phyloP scores from a whole-genome alignment of 2,113 vertebrate species.

The Theropithecus gelada region DNA sequence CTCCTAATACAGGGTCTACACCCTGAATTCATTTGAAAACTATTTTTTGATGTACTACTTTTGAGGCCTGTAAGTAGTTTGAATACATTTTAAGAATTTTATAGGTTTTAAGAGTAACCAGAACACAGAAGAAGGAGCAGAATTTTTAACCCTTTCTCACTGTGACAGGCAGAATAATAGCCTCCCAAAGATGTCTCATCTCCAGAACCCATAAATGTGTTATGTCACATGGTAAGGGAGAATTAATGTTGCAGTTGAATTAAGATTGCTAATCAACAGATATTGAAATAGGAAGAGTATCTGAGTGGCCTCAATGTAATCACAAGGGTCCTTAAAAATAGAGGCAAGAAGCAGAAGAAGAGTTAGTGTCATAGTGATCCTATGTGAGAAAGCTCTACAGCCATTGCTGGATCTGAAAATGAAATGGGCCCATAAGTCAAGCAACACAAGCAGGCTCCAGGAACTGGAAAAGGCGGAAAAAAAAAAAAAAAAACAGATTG shows the following conservation, averaged over 20 bases:
- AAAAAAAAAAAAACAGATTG: background rate
- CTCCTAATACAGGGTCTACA: background rate
- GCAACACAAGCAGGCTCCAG: background rate
- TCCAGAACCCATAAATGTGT: background rate
- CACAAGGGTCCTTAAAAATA: background rate
- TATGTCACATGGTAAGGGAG: background rate
- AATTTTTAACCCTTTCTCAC: background rate
- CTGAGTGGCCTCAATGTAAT: background rate
- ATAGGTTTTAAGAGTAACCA: background rate
- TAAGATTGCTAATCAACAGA: background rate
- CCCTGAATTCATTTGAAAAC: slow-evolving; percentile 20
- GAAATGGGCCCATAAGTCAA: background rate
- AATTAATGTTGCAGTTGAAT: background rate
- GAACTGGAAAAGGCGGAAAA: background rate
- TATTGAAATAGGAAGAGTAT: background rate
- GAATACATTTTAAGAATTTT: slow-evolving; percentile 20
- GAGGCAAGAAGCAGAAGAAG: background rate
- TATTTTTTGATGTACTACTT: background rate
- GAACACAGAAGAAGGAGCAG: background rate
- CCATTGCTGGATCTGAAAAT: background rate
- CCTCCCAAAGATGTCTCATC: background rate
- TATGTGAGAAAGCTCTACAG: background rate
- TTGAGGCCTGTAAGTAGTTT: background rate
- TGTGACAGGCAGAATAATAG: background rate
- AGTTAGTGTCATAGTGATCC: background rate